Percentiles rank a stretch among this genome's conserved stretches.
Conservation (phyloP, 2,888 invertebrate genomes). For the Lypha dubia region DNA sequence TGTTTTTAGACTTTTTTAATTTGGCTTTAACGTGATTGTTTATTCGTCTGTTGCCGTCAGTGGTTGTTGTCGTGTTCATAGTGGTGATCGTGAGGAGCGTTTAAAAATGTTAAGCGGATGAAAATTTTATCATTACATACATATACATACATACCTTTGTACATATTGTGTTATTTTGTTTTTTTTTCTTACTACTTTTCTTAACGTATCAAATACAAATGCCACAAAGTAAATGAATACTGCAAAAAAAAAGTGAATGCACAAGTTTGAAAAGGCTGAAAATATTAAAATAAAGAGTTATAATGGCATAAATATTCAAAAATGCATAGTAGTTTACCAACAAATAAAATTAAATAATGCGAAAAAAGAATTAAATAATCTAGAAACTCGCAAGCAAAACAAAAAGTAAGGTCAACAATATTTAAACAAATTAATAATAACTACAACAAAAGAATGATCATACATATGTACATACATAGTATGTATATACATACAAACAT, state of each 20-base stretch:
- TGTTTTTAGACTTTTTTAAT: slow-evolving; percentile 78
- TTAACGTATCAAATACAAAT: slow-evolving; percentile 40
- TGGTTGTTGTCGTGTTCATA: slow-evolving; percentile 66
- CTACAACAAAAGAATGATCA: neutral
- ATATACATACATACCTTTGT: too few species aligned
- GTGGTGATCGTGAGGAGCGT: slow-evolving; percentile 64
- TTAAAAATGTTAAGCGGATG: slow-evolving; percentile 66
- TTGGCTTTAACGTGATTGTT: slow-evolving; percentile 81
- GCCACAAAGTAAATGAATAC: slow-evolving; percentile 23
- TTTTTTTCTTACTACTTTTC: slow-evolving; percentile 15
- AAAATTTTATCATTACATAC: slow-evolving; percentile 41
- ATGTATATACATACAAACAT: neutral
- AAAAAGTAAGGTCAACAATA: slow-evolving; percentile 46
- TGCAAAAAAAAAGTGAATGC: slow-evolving; percentile 36
- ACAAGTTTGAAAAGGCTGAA: slow-evolving; percentile 20
- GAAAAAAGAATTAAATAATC: slow-evolving; percentile 17
- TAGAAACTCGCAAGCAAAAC: slow-evolving; percentile 40
- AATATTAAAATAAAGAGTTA: slow-evolving; percentile 16
- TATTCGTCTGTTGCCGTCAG: slow-evolving; percentile 66
- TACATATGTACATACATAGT: neutral
- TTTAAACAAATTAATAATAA: slow-evolving; percentile 34
- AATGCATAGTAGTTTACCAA: slow-evolving; percentile 1
- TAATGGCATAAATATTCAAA: neutral
- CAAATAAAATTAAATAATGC: slow-evolving; percentile 5
- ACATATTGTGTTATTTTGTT: too few species aligned